A percentile compares a stretch with the other conserved stretches of the same genome.
Conservation (phyloP, 2,888 invertebrate species). For the Drosophila algonquin region DNA sequence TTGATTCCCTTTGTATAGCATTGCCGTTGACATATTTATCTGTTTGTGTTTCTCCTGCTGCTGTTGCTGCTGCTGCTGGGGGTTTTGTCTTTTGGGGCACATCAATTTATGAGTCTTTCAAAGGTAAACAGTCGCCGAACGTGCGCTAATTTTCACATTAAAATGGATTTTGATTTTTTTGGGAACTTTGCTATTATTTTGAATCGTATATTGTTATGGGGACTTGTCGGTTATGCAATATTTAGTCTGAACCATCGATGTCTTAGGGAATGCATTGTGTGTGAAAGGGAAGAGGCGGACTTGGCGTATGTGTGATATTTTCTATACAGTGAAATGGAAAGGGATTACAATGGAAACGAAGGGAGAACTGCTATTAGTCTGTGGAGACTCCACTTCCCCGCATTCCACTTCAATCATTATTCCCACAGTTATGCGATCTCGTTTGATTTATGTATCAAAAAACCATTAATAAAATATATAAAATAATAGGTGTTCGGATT, state of each 20-base stretch:
- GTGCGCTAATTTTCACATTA: conserved; percentile 59
- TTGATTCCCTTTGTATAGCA: conserved; percentile 51
- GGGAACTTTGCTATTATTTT: conserved; percentile 21
- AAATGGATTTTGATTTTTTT: conserved; percentile 39
- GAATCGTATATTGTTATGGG: conserved; percentile 24
- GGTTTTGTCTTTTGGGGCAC: conserved; percentile 40
- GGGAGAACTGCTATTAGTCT: background rate
- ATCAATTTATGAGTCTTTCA: conserved; percentile 63
- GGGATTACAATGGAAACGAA: no score
- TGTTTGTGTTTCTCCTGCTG: conserved; percentile 33
- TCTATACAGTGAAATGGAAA: background rate
- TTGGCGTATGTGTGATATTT: conserved; percentile 12
- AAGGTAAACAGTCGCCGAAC: conserved; percentile 48
- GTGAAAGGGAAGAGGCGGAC: background rate
- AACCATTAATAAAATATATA: conserved; percentile 30
- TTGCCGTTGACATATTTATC: conserved; percentile 69
- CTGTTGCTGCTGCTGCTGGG: conserved; percentile 16
- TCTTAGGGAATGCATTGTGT: background rate
- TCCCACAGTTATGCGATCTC: conserved; percentile 20
- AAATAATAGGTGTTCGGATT: conserved; percentile 24
- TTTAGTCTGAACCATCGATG: conserved; percentile 3
- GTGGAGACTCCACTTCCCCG: background rate
- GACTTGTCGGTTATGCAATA: conserved; percentile 29
- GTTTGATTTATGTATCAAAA: conserved; percentile 37
- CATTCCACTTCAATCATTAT: conserved; percentile 1